Evolutionary conservation across 2,797 vertebrate genomes (phyloP).

Genomic region (Parauchenoglanis punctatus): DNA sequence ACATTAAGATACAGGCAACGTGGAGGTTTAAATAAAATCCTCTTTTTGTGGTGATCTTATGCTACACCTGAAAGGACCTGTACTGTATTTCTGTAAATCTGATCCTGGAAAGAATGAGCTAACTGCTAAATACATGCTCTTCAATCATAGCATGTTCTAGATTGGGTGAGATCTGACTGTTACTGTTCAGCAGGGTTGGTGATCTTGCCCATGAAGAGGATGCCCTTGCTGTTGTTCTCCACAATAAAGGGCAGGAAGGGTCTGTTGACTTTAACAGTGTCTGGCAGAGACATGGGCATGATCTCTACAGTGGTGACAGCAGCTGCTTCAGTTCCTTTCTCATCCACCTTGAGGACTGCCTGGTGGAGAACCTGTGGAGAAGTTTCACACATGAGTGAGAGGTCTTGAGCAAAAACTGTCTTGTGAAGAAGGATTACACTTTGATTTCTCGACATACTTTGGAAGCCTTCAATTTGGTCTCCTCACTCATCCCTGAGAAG

Average conservation of each 20-base stretch:
- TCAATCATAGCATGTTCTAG: background rate
- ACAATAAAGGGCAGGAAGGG: constrained; percentile 87
- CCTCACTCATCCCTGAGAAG: constrained; percentile 71
- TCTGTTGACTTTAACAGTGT: constrained; percentile 73
- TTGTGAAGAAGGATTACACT: too few species aligned
- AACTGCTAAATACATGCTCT: background rate
- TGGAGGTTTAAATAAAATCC: background rate
- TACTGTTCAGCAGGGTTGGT: constrained; percentile 66
- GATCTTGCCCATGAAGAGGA: constrained; percentile 82
- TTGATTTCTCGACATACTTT: constrained; percentile 64
- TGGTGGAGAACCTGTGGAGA: constrained; percentile 81
- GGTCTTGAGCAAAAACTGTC: too few species aligned
- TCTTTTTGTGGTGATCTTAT: background rate
- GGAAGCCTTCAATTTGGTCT: constrained; percentile 71
- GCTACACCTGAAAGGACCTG: background rate
- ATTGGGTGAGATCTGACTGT: background rate
- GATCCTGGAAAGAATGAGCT: background rate
- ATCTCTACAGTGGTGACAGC: constrained; percentile 76
- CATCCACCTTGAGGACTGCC: constrained; percentile 85
- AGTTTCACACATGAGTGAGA: too few species aligned
- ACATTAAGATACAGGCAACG: background rate
- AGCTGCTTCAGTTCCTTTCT: constrained; percentile 85
- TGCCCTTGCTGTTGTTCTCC: constrained; percentile 80
- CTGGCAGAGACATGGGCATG: constrained; percentile 79
- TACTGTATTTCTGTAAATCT: background rate